Conservation (phyloP, 2,888 invertebrate species). For the Drosophila nigricruria region DNA sequence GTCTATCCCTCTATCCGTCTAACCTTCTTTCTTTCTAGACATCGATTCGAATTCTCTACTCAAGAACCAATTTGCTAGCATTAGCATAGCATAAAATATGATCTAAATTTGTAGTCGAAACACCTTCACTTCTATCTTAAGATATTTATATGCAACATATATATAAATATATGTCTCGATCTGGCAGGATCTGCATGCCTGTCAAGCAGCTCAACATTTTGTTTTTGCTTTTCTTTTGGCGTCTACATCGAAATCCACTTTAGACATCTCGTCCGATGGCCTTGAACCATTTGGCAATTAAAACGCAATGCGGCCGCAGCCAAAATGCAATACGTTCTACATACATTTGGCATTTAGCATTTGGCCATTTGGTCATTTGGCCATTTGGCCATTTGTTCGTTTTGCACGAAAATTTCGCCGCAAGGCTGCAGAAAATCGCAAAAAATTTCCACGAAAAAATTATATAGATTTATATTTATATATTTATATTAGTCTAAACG, state of each 20-base stretch:
- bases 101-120: background rate
- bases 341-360: conserved; percentile 35
- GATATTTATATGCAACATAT: background rate
- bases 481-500: background rate
- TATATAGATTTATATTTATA: conserved; percentile 1
- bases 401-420: conserved; percentile 23
- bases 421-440: conserved; percentile 16
- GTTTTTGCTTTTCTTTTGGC: conserved; percentile 20
- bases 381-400: conserved; percentile 24
- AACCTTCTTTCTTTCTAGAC: no score
- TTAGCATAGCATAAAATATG: background rate
- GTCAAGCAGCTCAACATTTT: conserved; percentile 48
- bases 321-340: conserved; percentile 34
- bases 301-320: conserved; percentile 46
- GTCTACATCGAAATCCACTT: conserved; percentile 73
- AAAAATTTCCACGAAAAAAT: conserved; percentile 33
- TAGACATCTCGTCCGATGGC: conserved; percentile 46
- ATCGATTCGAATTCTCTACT: background rate
- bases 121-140: conserved; percentile 16
- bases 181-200: conserved; percentile 47
- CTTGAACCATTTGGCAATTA: conserved; percentile 80
- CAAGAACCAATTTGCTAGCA: background rate
- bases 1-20: no score
- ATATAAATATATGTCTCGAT: conserved; percentile 14
- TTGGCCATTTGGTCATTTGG: conserved; percentile 21